Evolutionary conservation across 2,888 invertebrate genomes (phyloP).

Genomic region (Craniophora ligustri): DNA sequence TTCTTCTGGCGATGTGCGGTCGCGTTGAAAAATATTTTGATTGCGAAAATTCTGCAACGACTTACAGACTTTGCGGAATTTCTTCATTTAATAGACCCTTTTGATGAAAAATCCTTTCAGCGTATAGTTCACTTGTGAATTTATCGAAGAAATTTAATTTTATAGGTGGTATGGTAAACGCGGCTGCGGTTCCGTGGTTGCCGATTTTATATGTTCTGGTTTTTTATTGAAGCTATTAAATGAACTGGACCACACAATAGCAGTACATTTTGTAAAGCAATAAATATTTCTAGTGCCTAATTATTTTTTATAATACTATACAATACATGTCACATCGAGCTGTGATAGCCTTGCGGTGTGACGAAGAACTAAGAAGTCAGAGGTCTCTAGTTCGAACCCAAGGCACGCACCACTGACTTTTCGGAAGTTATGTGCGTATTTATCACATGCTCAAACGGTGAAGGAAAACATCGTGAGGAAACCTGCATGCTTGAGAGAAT

Average conservation of each 20-base stretch:
- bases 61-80: conserved; percentile 50
- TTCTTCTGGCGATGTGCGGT: conserved; percentile 46
- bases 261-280: background rate
- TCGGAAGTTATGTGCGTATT: too few species aligned
- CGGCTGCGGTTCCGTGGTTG: background rate
- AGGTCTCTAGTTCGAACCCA: too few species aligned
- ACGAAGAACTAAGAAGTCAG: too few species aligned
- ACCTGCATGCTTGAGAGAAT: too few species aligned
- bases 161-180: background rate
- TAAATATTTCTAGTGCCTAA: too few species aligned
- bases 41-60: conserved; percentile 54
- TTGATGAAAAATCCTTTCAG: conserved; percentile 33
- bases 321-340: too few species aligned
- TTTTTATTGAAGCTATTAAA: background rate
- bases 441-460: too few species aligned
- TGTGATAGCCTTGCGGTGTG: too few species aligned
- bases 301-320: too few species aligned
- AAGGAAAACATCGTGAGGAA: too few species aligned
- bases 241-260: background rate
- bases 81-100: conserved; percentile 37
- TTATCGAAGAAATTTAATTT: conserved; percentile 19
- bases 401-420: too few species aligned
- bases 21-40: conserved; percentile 59
- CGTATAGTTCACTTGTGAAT: conserved; percentile 21
- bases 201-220: background rate